Evolutionary conservation across 37 sponge, comb jelly and placozoan genomes (phyloP).

Genomic region (Chondrilla cf. caribensis): DNA sequence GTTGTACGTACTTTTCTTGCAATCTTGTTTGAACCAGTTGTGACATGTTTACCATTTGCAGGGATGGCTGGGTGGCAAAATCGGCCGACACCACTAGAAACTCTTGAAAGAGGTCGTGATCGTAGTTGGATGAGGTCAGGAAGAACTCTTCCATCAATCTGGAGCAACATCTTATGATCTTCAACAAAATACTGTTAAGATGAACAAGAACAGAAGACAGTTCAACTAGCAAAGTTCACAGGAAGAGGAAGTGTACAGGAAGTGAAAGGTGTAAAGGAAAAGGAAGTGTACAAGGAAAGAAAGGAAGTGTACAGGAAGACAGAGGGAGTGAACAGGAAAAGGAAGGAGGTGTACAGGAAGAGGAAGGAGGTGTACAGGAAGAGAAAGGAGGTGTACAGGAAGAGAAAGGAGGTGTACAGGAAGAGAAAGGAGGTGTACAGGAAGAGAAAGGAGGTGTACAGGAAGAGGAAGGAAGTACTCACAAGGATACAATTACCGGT

Average conservation of each 20-base stretch:
- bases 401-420: background rate
- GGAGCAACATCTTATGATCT: constrained; percentile 10
- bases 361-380: no score
- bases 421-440: no score
- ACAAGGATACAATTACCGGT: background rate
- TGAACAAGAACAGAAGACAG: background rate
- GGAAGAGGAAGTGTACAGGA: background rate
- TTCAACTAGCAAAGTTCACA: background rate
- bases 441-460: background rate
- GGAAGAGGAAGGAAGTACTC: background rate
- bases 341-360: background rate
- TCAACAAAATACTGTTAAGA: background rate
- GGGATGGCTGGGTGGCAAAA: background rate
- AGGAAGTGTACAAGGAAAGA: background rate
- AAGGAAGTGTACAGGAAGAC: background rate
- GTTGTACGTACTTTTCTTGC: background rate
- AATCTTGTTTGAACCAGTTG: background rate
- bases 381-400: background rate
- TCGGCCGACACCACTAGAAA: background rate
- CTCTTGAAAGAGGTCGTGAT: constrained; percentile 17
- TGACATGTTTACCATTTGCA: constrained; percentile 5
- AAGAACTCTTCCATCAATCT: background rate
- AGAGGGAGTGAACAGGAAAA: background rate
- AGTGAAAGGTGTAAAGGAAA: background rate
- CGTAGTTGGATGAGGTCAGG: background rate